phyloP scores from a whole-genome alignment of 2,113 vertebrate genomes.

The Uria lomvia region DNA sequence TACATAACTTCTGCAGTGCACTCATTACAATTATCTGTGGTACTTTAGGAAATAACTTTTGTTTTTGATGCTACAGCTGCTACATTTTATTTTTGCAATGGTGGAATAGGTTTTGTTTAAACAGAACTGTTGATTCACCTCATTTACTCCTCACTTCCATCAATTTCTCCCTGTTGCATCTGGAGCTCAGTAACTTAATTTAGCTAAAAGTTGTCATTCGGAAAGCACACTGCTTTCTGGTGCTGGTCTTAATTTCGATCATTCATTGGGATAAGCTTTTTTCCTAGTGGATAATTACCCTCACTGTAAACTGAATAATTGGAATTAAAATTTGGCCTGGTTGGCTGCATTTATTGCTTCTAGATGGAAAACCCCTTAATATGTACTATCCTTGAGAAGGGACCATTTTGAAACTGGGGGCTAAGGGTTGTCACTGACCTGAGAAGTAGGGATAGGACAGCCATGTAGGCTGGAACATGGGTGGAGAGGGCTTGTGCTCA shows the following conservation, averaged over 20 bases:
- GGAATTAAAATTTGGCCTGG: neutral
- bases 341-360: neutral
- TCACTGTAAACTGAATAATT: neutral
- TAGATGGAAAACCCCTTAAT: neutral
- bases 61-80: neutral
- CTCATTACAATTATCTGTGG: neutral
- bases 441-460: neutral
- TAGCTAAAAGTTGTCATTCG: neutral
- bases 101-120: neutral
- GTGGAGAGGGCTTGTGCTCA: neutral
- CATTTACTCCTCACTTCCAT: neutral
- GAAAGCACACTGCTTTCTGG: neutral
- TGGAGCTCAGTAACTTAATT: neutral
- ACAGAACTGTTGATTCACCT: neutral
- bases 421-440: neutral
- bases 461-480: neutral
- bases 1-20: neutral
- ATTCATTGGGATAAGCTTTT: neutral
- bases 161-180: neutral
- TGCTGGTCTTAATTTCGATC: neutral
- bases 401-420: neutral
- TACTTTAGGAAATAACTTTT: neutral
- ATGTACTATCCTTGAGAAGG: neutral
- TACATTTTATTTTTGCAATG: neutral
- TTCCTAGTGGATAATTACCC: neutral